Evolutionary conservation across 2,113 vertebrate genomes (phyloP), one percentile per base, ranked within the genome.

Genomic region (Jacana jacana): DNA sequence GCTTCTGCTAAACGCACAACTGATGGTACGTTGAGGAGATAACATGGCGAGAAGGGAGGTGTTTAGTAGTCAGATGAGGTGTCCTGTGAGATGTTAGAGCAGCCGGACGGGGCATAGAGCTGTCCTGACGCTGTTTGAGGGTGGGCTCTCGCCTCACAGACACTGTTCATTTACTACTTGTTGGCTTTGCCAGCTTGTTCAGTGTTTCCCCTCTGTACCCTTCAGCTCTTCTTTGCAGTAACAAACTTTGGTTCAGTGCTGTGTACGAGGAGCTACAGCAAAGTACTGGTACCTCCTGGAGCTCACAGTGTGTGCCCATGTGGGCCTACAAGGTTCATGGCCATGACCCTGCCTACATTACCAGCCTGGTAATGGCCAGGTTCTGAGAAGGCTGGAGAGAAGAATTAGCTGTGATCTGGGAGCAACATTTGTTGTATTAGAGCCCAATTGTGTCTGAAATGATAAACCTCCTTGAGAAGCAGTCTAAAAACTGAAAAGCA

Each of bases 281-380:
- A 66, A 12, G 39, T 42, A 13, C 11, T 51, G 24, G 7, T 72
- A 14, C 6, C 52, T 65, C 8, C 42, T 30, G 37, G 27, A 69
- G 19, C 28, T 92, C 49, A 19, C 25, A 16, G 9, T 1, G 17
- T 23, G 5, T 46, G 58, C 20, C 2, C 8, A 0, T 11, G 31
- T 16, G 51, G 31, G 28, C 18, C n/a, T 61, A 3, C 10, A 0
- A 16, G 31, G 28, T 58, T 7, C 1, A 1, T 6, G 30, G 64
- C 28, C 6, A 3, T 4, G 16, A 52, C 52, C 46, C 61, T 61
- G 5, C 1, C 2, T 40, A 14, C 18, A 2, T 73, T 54, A 37
- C 30, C n/a, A 51, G 10, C 3, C 4, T 44, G 77, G 31, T 40
- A 49, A 52, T 19, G 39, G 23, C 52, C 57, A 54, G 55, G 51